Percentiles rank a stretch among this genome's conserved stretches.
Conservation (phyloP, 2,888 invertebrate species). For the Matsumyia berberina region DNA sequence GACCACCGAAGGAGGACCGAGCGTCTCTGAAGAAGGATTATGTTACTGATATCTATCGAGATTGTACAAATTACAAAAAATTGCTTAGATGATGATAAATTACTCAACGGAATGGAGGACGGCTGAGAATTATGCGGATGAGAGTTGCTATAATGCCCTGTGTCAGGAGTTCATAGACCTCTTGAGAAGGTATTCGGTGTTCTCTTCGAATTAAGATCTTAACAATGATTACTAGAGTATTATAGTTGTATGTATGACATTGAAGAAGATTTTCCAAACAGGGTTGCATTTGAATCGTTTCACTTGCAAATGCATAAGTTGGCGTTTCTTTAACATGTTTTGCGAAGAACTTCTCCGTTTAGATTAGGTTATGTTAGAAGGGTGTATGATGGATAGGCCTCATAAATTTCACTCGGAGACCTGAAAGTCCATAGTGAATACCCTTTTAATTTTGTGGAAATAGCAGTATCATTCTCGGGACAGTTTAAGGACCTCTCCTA, state of each 20-base stretch:
- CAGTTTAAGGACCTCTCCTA: too few species aligned
- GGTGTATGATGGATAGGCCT: too few species aligned
- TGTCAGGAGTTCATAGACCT: conserved; percentile 30
- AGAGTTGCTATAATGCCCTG: neutral
- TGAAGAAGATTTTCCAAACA: neutral
- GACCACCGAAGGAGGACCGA: conserved; percentile 57
- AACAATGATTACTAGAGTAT: conserved; percentile 31
- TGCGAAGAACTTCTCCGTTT: too few species aligned
- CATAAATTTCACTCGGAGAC: too few species aligned
- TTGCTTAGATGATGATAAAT: conserved; percentile 60
- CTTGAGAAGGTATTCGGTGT: conserved; percentile 2
- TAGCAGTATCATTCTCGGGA: too few species aligned
- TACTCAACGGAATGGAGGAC: conserved; percentile 31
- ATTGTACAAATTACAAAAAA: conserved; percentile 40
- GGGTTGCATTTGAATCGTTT: neutral
- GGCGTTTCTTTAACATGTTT: too few species aligned
- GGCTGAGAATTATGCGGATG: conserved; percentile 24
- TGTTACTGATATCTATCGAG: conserved; percentile 68
- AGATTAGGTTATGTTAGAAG: too few species aligned
- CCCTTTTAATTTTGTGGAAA: too few species aligned
- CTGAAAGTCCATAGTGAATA: too few species aligned
- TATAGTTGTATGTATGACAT: conserved; percentile 1
- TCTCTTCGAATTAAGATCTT: conserved; percentile 8
- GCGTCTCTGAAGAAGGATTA: conserved; percentile 51
- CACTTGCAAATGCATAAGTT: too few species aligned